phyloP scores from a whole-genome alignment of 2,888 invertebrate genomes.

The Cyaniris semiargus region DNA sequence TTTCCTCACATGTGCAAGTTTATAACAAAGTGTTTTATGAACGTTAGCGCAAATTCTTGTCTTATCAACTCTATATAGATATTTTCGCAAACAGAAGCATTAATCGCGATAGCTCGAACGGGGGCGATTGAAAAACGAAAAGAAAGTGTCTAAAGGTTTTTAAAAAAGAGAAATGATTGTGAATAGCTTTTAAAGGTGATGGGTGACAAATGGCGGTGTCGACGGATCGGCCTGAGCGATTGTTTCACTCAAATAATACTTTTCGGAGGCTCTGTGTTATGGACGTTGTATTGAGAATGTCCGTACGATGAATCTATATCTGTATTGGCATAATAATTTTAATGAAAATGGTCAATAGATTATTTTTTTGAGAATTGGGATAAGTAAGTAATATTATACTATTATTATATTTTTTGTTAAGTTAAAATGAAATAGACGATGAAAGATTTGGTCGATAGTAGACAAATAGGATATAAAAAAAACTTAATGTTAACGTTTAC shows the following conservation, averaged over 20 bases:
- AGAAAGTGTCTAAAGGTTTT: slow-evolving; percentile 78
- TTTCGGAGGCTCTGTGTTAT: slow-evolving; percentile 26
- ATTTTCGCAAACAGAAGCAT: slow-evolving; percentile 65
- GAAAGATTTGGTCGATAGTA: no score
- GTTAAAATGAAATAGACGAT: no score
- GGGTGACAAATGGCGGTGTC: slow-evolving; percentile 70
- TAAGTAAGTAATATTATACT: not conserved
- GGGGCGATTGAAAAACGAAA: slow-evolving; percentile 78
- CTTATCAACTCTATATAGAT: slow-evolving; percentile 46
- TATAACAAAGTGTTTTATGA: no score
- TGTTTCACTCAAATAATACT: slow-evolving; percentile 41
- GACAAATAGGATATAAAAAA: no score
- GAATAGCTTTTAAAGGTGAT: slow-evolving; percentile 79
- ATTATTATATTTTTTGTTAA: no score
- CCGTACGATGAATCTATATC: not conserved
- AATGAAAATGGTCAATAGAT: not conserved
- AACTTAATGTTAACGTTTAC: no score
- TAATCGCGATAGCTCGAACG: slow-evolving; percentile 71
- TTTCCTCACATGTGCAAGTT: no score
- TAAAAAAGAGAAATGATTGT: slow-evolving; percentile 76
- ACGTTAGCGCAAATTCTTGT: not conserved
- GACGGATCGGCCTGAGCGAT: slow-evolving; percentile 56
- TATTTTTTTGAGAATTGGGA: not conserved
- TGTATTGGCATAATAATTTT: not conserved
- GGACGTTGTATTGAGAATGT: slow-evolving; percentile 22